Base-by-base conservation (phyloP, 2,113 vertebrate species). In the Pan paniscus region DNA sequence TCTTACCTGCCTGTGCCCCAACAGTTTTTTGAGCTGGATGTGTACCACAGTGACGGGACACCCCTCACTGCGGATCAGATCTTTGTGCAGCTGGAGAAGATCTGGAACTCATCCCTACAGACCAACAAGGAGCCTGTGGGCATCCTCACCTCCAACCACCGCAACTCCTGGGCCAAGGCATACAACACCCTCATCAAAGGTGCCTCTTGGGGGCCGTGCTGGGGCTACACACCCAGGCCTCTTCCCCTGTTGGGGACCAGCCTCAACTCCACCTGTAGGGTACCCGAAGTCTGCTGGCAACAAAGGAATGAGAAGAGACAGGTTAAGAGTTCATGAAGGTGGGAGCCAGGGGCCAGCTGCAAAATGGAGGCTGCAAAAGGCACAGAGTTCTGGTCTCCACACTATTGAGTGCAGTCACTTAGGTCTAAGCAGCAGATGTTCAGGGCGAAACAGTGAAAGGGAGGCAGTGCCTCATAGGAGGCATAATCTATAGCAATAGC, bases 51-150 rank as follows among this genome's bases (percentile, higher is more conserved):
- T 2, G 99, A 99, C 0, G 99, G 99, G 38, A 99, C 98, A 0
- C 99, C 99, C 0, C 98, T 99, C 81, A 99, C 99, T 0, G 97
- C 99, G 0, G 99, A 99, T 95, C 99, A 99, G 99, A 98, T 99
- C 76, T 99, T 99, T 81, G 98, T 98, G 97, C 99, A 99, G 98
- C 97, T 99, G 97, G 99, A 99, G 97, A 99, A 99, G 98, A 99
- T 99, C 97, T 99, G 99, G 99, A 99, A 99, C 97, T 99, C 99
- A 0, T 99, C 99, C 3, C 98, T 99, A 89, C 99, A 99, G 98
- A 99, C 99, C 55, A 99, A 99, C 98, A 99, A 99, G 98, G 99
- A 99, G 97, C 99, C 99, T 0, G 98, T 99, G 75, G 99, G 99
- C 70, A 99, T 99, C 97, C 99, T 99, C 43, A 99, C 99, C 23